Conservation (phyloP, 2,888 invertebrate genomes). For the Synanthedon andrenaeformis region DNA sequence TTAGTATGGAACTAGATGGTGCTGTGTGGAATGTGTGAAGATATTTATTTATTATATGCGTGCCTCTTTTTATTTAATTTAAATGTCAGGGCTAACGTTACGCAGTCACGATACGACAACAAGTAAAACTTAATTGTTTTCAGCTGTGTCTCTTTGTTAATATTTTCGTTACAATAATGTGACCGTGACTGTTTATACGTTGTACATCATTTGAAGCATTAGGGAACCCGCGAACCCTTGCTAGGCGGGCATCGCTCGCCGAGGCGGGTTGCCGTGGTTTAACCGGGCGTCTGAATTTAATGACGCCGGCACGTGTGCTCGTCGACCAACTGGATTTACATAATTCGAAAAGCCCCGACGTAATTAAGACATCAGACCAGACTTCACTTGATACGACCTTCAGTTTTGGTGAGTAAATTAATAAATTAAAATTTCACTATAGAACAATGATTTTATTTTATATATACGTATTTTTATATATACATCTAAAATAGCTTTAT, state of each 20-base stretch:
- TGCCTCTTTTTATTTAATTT: background rate
- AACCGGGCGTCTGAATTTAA: slow-evolving; percentile 36
- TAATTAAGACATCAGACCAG: slow-evolving; percentile 19
- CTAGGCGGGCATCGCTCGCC: background rate
- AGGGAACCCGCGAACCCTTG: too few species aligned
- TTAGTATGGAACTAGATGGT: too few species aligned
- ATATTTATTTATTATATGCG: too few species aligned
- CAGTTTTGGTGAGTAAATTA: background rate
- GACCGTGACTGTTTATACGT: too few species aligned
- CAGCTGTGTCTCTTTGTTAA: background rate
- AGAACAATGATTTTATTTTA: too few species aligned
- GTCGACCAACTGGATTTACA: slow-evolving; percentile 26
- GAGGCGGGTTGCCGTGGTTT: slow-evolving; percentile 13
- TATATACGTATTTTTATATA: too few species aligned
- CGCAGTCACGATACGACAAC: background rate
- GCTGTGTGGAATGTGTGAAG: too few species aligned
- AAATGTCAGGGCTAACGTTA: background rate
- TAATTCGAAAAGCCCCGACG: slow-evolving; percentile 31
- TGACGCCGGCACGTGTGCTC: slow-evolving; percentile 24
- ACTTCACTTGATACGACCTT: background rate
- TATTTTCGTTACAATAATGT: background rate
- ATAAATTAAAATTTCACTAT: too few species aligned
- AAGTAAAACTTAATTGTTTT: background rate
- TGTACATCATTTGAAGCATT: too few species aligned
- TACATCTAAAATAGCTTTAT: too few species aligned